phyloP scores from a whole-genome alignment of 2,888 invertebrate genomes.

The Drosophila anomalipes region DNA sequence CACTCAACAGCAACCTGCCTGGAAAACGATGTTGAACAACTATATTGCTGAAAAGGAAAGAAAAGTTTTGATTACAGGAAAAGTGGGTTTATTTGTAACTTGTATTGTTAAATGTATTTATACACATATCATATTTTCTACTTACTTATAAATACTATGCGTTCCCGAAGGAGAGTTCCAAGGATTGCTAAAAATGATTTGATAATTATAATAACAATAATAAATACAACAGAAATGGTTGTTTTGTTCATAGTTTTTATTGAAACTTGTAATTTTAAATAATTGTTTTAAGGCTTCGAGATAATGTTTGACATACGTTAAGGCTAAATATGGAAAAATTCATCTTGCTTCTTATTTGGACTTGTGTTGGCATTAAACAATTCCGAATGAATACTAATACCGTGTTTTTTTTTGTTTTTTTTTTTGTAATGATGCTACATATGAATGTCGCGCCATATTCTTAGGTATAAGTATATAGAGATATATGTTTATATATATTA shows the following conservation, averaged over 20 bases:
- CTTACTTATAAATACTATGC: neutral
- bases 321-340: slow-evolving; percentile 78
- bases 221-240: slow-evolving; percentile 1
- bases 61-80: neutral
- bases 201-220: neutral
- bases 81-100: neutral
- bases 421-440: slow-evolving; percentile 5
- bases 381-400: slow-evolving; percentile 40
- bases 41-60: neutral
- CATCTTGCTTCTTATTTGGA: slow-evolving; percentile 58
- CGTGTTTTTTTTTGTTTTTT: neutral
- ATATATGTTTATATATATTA: slow-evolving; percentile 31
- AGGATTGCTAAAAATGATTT: neutral
- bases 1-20: neutral
- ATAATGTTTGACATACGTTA: slow-evolving; percentile 73
- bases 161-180: neutral
- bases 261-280: slow-evolving; percentile 74
- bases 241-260: slow-evolving; percentile 63
- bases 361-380: slow-evolving; percentile 51
- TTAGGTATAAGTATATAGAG: slow-evolving; percentile 32
- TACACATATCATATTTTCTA: neutral
- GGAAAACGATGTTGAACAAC: neutral
- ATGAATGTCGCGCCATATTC: slow-evolving; percentile 18
- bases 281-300: slow-evolving; percentile 75
- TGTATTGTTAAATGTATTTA: neutral